These are phyloP conservation scores for Drosophila littoralis DNA, from an alignment of 1,140 invertebrate genomes.

Conservation along the genomic window DNA sequence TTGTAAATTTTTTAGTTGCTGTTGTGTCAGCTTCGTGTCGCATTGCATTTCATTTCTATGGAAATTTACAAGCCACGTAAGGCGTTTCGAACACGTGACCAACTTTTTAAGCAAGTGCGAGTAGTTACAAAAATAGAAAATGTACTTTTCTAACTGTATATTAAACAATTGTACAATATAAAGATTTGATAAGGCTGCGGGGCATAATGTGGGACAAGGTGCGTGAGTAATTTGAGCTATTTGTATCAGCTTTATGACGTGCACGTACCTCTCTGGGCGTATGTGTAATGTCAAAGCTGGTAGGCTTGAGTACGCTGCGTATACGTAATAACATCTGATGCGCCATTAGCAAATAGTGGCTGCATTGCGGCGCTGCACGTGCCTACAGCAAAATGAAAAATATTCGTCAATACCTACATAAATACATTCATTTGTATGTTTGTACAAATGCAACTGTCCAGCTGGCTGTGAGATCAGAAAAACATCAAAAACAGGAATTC, in stretches of 20 bases:
- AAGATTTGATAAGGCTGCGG: slow-evolving; percentile 18
- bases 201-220: background rate
- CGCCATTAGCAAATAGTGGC: slow-evolving; percentile 6
- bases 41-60: slow-evolving; percentile 62
- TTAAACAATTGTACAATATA: slow-evolving; percentile 19
- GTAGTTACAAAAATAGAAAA: slow-evolving; percentile 16
- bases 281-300: slow-evolving; percentile 44
- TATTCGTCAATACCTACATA: background rate
- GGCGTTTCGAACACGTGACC: slow-evolving; percentile 65
- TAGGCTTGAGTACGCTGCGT: background rate
- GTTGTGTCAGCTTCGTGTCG: slow-evolving; percentile 13
- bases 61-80: slow-evolving; percentile 67
- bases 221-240: slow-evolving; percentile 29
- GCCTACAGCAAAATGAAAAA: slow-evolving; percentile 1
- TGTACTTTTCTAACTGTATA: slow-evolving; percentile 25
- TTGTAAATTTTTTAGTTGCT: slow-evolving; percentile 18
- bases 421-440: background rate
- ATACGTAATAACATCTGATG: slow-evolving; percentile 43
- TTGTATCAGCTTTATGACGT: slow-evolving; percentile 32
- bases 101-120: slow-evolving; percentile 30
- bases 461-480: slow-evolving; percentile 46
- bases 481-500: slow-evolving; percentile 45
- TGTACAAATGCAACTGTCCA: slow-evolving; percentile 6
- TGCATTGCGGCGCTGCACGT: slow-evolving; percentile 46
- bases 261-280: slow-evolving; percentile 57